Evolutionary conservation across 2,888 invertebrate species (phyloP).

Genomic region (Synergus laeviventris): DNA sequence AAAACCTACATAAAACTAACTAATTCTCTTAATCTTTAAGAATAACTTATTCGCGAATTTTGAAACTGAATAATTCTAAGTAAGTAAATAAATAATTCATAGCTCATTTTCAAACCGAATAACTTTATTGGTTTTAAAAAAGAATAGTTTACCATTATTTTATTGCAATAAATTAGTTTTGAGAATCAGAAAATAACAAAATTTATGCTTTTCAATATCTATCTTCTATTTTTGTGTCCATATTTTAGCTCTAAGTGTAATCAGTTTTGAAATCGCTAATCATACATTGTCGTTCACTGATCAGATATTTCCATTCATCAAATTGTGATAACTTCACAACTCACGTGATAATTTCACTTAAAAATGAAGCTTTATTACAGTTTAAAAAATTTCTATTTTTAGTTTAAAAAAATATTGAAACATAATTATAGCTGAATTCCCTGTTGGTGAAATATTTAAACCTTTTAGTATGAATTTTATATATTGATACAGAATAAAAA

Average conservation of each 20-base stretch:
- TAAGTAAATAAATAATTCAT: no score
- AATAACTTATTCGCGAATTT: no score
- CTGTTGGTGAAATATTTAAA: neutral
- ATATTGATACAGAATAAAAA: neutral
- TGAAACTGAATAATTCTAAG: no score
- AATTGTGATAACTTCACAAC: neutral
- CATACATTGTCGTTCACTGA: neutral
- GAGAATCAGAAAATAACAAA: no score
- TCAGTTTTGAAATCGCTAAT: neutral
- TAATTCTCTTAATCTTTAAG: no score
- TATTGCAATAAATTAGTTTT: no score
- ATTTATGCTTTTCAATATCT: neutral
- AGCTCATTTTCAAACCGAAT: no score
- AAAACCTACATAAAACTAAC: no score
- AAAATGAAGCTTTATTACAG: neutral
- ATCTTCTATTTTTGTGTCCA: neutral
- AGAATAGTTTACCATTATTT: no score
- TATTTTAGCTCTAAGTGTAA: neutral
- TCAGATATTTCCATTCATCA: slow-evolving; percentile 6
- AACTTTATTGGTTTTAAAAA: no score
- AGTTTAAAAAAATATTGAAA: no score
- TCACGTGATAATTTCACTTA: neutral
- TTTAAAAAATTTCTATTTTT: neutral
- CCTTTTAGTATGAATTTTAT: neutral
- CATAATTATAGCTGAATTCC: no score